Base-by-base conservation (phyloP, 2,113 vertebrate species). In the Hyaena hyaena region DNA sequence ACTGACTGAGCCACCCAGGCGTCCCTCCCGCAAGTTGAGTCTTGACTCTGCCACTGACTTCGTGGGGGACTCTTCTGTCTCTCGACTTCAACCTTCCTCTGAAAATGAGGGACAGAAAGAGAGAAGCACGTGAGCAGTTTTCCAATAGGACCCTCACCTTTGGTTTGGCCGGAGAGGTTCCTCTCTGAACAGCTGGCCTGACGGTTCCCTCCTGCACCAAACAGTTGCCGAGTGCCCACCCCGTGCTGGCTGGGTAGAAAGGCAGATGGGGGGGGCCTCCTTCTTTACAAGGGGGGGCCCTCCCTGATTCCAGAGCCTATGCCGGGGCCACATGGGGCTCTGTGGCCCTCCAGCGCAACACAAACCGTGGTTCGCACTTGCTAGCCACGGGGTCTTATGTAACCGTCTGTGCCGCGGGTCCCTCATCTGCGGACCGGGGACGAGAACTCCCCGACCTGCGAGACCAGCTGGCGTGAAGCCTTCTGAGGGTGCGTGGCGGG, bases 261-360 rank as follows among this genome's bases (percentile, higher is more conserved):
- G 58, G 45, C 48, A 55, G 5, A 14, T 5, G 28, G 43, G 69
- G 5, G 5, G 31, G 17, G 65, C 50, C 31, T 84, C 35, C 16
- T 21, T 7, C 7, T 69, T 45, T 31, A n/a, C 23, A 76, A 69
- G 26, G 53, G 53, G 63, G 28, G 76, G 50, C 12, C 11, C 12
- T n/a, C 66, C 28, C 28, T 7, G 7, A 4, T 5, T 50, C 83
- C 33, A 10, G 31, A 83, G 11, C 12, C 14, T 14, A 12, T 4
- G 0, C 16, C 2, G 16, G 68, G n/a, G 50, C 11, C 21, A 2
- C 0, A 0, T 1, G 74, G 14, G 26, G 3, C 24, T 61, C 31
- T 7, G 1, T 7, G 63, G 50, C 19, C 83, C 33, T 74, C 65
- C 33, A 5, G 21, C 53, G 45, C 23, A 66, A 86, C 35, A 28